Conservation (phyloP, 1,140 invertebrate genomes). For the Macrosteles quadrilineatus region DNA sequence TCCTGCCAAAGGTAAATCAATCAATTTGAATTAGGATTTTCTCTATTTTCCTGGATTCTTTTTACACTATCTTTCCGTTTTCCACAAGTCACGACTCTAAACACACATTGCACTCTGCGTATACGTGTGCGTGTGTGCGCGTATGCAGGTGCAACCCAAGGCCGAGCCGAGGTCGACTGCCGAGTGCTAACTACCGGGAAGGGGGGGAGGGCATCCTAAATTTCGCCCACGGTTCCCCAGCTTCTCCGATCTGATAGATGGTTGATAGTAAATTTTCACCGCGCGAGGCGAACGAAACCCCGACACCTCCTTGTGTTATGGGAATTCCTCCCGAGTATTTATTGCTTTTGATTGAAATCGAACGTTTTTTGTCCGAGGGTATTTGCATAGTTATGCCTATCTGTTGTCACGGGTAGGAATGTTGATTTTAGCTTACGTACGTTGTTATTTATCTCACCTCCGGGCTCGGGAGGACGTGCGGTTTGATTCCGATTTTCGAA, state of each 20-base stretch:
- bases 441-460: not conserved
- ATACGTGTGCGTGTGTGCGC: not conserved
- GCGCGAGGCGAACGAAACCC: not conserved
- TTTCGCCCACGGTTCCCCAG: not conserved
- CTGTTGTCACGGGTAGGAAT: not conserved
- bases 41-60: too few relatives aligned
- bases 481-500: too few relatives aligned
- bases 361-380: not conserved
- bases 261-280: not conserved
- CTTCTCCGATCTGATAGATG: not conserved
- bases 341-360: constrained; percentile 16
- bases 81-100: too few relatives aligned
- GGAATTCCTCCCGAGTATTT: constrained; percentile 4
- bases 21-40: too few relatives aligned
- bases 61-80: too few relatives aligned
- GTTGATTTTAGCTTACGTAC: not conserved
- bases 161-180: not conserved
- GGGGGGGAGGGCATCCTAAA: not conserved
- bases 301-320: not conserved
- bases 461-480: too few relatives aligned
- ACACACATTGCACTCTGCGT: too few relatives aligned
- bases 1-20: too few relatives aligned
- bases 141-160: not conserved
- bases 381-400: constrained; percentile 14
- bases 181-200: too few relatives aligned